Evolutionary conservation across 1,140 invertebrate genomes (phyloP).

Genomic region (Drosophila teissieri): DNA sequence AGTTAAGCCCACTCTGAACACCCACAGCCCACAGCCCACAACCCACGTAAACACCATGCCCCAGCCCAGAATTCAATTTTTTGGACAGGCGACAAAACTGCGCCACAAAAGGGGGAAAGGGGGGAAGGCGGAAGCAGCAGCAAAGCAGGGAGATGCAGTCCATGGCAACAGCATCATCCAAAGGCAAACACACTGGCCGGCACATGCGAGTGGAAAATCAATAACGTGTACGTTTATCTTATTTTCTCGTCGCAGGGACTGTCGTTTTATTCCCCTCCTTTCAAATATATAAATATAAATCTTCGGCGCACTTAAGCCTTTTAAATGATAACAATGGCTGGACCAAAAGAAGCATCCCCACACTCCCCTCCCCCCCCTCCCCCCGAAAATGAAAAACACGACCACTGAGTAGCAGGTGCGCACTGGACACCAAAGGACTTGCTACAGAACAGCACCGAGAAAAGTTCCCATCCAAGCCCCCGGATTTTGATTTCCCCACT

Average conservation of each 20-base stretch:
- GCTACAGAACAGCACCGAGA: conserved; percentile 2
- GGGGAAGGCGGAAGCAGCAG: neutral
- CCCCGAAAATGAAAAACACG: neutral
- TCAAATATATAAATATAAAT: conserved; percentile 77
- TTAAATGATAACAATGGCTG: conserved; percentile 78
- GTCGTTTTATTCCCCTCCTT: conserved; percentile 23
- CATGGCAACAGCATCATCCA: conserved; percentile 53
- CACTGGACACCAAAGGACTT: conserved; percentile 42
- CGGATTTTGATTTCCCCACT: neutral
- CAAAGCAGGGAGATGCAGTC: conserved; percentile 24
- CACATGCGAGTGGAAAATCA: conserved; percentile 70
- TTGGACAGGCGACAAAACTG: conserved; percentile 60
- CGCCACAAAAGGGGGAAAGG: conserved; percentile 24
- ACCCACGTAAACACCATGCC: neutral
- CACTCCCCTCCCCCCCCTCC: neutral
- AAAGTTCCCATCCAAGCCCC: neutral
- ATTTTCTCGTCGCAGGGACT: conserved; percentile 50
- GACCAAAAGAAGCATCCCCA: conserved; percentile 35
- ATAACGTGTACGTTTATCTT: conserved; percentile 75
- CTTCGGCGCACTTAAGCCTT: conserved; percentile 77
- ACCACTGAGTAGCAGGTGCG: conserved; percentile 67
- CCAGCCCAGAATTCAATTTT: conserved; percentile 23
- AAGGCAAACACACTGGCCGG: conserved; percentile 24
- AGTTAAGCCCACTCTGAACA: conserved; percentile 26
- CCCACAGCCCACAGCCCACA: neutral